Percentiles rank a stretch among this genome's conserved stretches.
Evolutionary conservation across 1,140 invertebrate genomes (phyloP).

Genomic region (Stegodyphus mimosarum): DNA sequence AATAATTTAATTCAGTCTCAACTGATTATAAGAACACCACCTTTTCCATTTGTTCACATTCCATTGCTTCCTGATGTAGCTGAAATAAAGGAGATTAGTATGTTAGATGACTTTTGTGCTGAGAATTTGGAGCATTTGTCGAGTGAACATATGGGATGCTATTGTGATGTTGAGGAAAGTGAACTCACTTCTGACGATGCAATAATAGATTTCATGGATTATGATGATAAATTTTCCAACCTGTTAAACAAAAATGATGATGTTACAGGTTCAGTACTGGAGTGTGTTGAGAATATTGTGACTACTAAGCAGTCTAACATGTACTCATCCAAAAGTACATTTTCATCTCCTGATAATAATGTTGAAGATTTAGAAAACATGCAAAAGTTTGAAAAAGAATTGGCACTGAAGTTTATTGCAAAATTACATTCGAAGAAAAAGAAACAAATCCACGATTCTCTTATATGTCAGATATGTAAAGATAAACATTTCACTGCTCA

Average conservation of each 20-base stretch:
- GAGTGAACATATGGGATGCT: no score
- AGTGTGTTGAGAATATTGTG: constrained; percentile 4
- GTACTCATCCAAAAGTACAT: not conserved
- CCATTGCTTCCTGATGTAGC: not conserved
- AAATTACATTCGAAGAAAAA: not conserved
- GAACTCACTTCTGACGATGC: no score
- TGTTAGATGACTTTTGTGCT: not conserved
- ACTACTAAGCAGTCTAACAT: not conserved
- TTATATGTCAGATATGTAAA: constrained; percentile 1
- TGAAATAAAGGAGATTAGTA: constrained; percentile 6
- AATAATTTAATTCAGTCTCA: not conserved
- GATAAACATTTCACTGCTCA: constrained; percentile 12
- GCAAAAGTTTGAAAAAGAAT: constrained; percentile 2
- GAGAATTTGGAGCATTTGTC: not conserved
- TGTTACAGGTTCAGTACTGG: not conserved
- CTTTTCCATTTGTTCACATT: constrained; percentile 9
- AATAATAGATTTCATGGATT: not conserved
- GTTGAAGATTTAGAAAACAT: constrained; percentile 1
- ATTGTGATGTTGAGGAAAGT: no score
- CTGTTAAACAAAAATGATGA: not conserved
- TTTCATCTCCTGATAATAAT: not conserved
- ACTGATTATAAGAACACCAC: constrained; percentile 40
- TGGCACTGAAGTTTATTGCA: constrained; percentile 2
- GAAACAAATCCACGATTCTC: not conserved
- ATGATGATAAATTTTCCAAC: not conserved